Evolutionary conservation across 2,113 vertebrate species (phyloP), one percentile per base, ranked within the genome.

Genomic region (Trogon surrucura): DNA sequence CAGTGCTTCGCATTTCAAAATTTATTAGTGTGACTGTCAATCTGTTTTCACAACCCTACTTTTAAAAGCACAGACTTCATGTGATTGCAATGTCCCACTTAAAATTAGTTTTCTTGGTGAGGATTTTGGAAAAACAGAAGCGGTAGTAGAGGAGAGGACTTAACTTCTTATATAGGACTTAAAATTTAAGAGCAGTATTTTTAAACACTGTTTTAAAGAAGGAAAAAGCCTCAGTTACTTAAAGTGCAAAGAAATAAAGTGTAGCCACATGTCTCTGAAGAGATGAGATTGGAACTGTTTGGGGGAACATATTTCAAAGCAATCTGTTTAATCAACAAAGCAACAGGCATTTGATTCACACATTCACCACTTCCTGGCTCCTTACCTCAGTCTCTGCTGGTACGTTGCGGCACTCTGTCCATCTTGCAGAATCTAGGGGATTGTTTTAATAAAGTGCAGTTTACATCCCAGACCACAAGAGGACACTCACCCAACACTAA

Each of bases 271-370:
- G 92, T 91, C 85, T 95, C 91, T 44, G 77, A 95, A 92, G 85
- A 94, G 85, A 89, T 92, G 78, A 94, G 88, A 93, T 95, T 97
- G 96, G 95, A 97, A 96, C 95, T 94, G 93, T 93, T 97, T 95
- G 90, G 90, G 77, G 89, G 93, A 97, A 95, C 94, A 95, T 96
- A 97, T 96, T 97, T 96, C 94, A 89, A 96, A 97, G 96, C 96
- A 97, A 97, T 95, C 96, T 97, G 95, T 97, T 97, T 96, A 95
- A 95, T 97, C 97, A 97, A 96, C 96, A 97, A 97, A 97, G 95
- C 96, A 97, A 97, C 94, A 95, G 95, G 96, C 95, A 93, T 96
- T 94, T 96, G 96, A 97, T 97, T 97, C 97, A 96, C 95, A 96
- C 94, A 95, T 96, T 94, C 89, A 66, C 89, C 91, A 95, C 92